phyloP scores from a whole-genome alignment of 2,888 invertebrate genomes.

The Onthophagus sagittarius region DNA sequence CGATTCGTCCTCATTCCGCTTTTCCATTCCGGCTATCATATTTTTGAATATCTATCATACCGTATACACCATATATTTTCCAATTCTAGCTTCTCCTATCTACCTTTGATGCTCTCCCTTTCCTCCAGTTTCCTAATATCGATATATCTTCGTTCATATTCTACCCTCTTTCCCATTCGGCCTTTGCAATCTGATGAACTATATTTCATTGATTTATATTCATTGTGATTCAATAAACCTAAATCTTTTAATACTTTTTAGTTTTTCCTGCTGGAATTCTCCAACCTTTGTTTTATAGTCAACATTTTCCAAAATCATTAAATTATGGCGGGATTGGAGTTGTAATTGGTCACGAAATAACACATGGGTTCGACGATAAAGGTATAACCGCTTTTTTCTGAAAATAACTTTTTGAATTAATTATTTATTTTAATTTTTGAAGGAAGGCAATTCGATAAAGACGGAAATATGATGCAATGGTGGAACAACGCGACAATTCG shows the following conservation, averaged over 20 bases:
- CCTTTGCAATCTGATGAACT: no score
- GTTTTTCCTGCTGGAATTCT: constrained; percentile 85
- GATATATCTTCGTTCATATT: no score
- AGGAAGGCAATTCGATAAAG: constrained; percentile 84
- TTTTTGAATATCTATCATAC: no score
- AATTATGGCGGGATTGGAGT: constrained; percentile 86
- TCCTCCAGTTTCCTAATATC: no score
- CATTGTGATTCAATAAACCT: no score
- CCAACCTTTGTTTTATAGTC: constrained; percentile 82
- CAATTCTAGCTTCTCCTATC: no score
- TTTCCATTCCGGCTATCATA: no score
- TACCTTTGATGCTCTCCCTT: no score
- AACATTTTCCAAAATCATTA: constrained; percentile 75
- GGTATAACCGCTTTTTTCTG: constrained; percentile 48
- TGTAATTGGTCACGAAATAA: constrained; percentile 83
- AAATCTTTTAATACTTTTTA: constrained; percentile 43
- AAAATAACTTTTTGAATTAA: constrained; percentile 11
- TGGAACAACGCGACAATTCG: constrained; percentile 83
- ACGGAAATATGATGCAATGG: constrained; percentile 90
- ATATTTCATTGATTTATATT: no score
- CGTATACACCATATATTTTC: no score
- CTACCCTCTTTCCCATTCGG: no score
- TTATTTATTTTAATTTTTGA: constrained; percentile 25
- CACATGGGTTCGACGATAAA: constrained; percentile 80
- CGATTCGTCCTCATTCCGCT: no score